A percentile compares a stretch with the other conserved stretches of the same genome.
Conservation (phyloP, 2,113 vertebrate genomes). For the Amblyornis subalaris region DNA sequence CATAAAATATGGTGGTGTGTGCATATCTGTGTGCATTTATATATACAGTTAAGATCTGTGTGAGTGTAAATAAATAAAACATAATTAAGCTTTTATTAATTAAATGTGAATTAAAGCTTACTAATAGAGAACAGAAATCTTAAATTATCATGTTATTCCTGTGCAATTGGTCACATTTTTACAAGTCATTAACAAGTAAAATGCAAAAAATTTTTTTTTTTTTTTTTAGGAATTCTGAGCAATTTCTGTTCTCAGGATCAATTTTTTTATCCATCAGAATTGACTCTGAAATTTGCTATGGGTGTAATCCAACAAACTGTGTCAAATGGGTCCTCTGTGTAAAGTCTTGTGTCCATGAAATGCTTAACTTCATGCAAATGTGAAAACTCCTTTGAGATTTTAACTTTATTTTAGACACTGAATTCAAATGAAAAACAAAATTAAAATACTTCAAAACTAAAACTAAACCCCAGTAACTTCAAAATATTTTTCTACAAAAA, state of each 20-base stretch:
- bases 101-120: not conserved
- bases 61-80: not conserved
- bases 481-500: not conserved
- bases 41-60: not conserved
- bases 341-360: not conserved
- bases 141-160: not conserved
- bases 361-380: not conserved
- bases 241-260: not conserved
- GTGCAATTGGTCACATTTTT: not conserved
- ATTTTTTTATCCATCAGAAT: not conserved
- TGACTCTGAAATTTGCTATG: not conserved
- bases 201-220: fast-evolving
- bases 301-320: not conserved
- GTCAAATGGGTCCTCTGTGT: not conserved
- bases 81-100: not conserved
- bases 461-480: not conserved
- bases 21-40: not conserved
- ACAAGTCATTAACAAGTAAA: not conserved
- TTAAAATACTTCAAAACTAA: not conserved
- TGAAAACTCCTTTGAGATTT: not conserved
- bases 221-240: not conserved
- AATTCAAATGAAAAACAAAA: not conserved
- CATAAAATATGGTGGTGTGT: not conserved
- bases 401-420: not conserved
- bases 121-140: not conserved